These are phyloP conservation scores for Aphidoletes aphidimyza DNA, from an alignment of 2,888 invertebrate genomes.

Conservation along the genomic window DNA sequence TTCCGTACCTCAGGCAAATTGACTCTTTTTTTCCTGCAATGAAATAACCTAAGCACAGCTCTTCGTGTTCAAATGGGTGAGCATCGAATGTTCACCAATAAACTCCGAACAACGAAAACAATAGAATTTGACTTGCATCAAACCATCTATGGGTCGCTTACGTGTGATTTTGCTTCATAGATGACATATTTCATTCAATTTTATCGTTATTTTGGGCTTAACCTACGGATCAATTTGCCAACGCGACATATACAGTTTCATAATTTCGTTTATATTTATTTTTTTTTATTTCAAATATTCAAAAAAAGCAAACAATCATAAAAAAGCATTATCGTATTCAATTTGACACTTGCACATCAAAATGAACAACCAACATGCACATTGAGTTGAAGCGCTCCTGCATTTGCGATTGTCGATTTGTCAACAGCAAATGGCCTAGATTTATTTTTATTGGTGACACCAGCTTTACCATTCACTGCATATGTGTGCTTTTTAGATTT, in stretches of 20 bases:
- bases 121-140: not conserved
- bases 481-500: not conserved
- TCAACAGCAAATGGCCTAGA: constrained; percentile 33
- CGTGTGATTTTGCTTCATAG: not conserved
- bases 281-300: constrained; percentile 41
- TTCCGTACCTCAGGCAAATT: too few species aligned
- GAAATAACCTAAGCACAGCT: too few species aligned
- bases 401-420: not conserved
- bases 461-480: not conserved
- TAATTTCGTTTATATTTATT: not conserved
- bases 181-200: constrained; percentile 44
- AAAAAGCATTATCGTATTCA: constrained; percentile 41
- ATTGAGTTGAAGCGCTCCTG: too few species aligned
- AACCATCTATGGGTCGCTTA: too few species aligned
- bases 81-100: not conserved
- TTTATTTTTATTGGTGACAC: constrained; percentile 41
- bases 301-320: constrained; percentile 48
- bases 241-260: not conserved
- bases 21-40: too few species aligned
- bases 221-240: constrained; percentile 18
- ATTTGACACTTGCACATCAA: constrained; percentile 43
- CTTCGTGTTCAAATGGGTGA: not conserved
- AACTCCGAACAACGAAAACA: not conserved
- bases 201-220: constrained; percentile 22
- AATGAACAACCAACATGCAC: too few species aligned